phyloP scores from a whole-genome alignment of 1,140 invertebrate genomes.

The Leguminivora glycinivorella region DNA sequence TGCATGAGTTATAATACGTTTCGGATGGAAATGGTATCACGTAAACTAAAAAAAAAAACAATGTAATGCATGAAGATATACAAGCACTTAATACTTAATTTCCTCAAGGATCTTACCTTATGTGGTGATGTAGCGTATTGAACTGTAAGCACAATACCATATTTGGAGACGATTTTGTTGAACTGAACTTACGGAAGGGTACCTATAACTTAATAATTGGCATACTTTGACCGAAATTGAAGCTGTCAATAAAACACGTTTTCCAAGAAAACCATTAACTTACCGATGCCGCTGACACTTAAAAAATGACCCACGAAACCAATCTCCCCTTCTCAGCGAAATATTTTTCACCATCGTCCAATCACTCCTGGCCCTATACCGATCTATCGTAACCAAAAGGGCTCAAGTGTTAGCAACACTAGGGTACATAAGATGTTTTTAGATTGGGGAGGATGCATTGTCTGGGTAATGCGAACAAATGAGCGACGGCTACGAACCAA shows the following conservation, averaged over 20 bases:
- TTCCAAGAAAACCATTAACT: slow-evolving; percentile 1
- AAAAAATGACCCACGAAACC: slow-evolving; percentile 24
- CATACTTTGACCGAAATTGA: background rate
- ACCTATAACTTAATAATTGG: no score
- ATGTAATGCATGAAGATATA: no score
- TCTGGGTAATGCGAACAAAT: slow-evolving; percentile 69
- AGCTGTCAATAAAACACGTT: background rate
- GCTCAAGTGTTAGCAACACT: background rate
- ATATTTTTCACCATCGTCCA: slow-evolving; percentile 26
- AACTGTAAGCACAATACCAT: no score
- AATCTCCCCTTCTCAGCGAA: slow-evolving; percentile 23
- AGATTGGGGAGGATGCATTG: background rate
- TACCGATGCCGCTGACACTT: slow-evolving; percentile 13
- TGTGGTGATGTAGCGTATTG: no score
- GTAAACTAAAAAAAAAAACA: no score
- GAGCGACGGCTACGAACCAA: slow-evolving; percentile 68
- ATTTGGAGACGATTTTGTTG: no score
- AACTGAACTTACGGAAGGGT: no score
- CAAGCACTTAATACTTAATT: no score
- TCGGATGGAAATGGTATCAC: no score
- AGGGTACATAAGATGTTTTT: background rate
- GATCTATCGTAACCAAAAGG: background rate
- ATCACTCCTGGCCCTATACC: background rate
- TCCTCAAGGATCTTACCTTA: no score
- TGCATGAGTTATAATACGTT: no score